Evolutionary conservation across 2,888 invertebrate species (phyloP), one percentile per base, ranked within the genome.

Genomic region (Enchytraeus crypticus): DNA sequence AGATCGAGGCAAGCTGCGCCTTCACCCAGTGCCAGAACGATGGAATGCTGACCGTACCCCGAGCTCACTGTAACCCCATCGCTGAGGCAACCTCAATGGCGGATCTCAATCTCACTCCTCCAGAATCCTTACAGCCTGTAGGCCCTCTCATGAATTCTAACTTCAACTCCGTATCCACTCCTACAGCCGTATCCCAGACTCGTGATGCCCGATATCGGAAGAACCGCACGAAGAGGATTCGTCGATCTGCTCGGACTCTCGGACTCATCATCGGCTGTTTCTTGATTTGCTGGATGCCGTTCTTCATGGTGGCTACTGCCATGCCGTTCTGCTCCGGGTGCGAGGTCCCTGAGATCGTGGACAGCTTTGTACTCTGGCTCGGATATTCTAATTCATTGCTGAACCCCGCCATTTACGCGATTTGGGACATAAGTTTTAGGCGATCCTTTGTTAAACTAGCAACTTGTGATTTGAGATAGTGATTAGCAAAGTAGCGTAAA

Each of bases 221-320:
- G 45, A 30, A 34, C n/a, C 34, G 45, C 14, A 49, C 60, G n/a
- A 43, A 46, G 53, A 59, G 66, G 2, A 55, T 58, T 43, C 62
- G 68, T 14, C 62, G 64, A 47, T 67, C 67, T 33, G 69, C 67
- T 34, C 53, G 67, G 5, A 68, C 67, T 3, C 60, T 69, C 34
- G 69, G 69, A 5, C 60, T 69, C 5, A 69, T 69, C 54, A 69
- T 69, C 47, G 67, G 66, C 71, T 75, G 77, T 23, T 78, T 78
- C 63, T 74, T 79, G 32, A 66, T 75, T 23, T 78, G 78, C 62
- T 78, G 78, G 78, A 73, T 78, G 71, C 78, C 78, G 5, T 78
- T 78, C 63, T 78, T 78, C 66, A 68, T 77, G 8, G 64, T 76
- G 47, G 79, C 78, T 59, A 67, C 79, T 11, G 67, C 76, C 21